Conservation (phyloP, 2,888 invertebrate genomes). For the Drosophila monieri region DNA sequence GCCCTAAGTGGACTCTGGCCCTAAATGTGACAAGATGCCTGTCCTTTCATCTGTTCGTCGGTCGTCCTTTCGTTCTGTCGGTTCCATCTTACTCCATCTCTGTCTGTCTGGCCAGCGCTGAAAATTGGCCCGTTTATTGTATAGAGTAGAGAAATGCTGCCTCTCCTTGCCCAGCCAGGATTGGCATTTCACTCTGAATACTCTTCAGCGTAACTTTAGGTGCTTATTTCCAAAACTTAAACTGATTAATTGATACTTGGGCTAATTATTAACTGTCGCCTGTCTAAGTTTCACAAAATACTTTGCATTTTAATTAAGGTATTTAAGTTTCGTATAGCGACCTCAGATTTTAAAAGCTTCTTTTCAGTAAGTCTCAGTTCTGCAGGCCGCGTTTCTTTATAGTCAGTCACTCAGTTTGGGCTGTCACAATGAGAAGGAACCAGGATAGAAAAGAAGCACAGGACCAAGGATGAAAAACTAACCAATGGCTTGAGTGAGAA, state of each 20-base stretch:
- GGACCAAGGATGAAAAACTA: not conserved
- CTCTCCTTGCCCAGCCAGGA: not conserved
- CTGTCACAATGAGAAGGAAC: constrained; percentile 6
- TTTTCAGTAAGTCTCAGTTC: constrained; percentile 20
- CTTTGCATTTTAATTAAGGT: not conserved
- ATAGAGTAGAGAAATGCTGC: constrained; percentile 9
- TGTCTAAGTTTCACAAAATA: not conserved
- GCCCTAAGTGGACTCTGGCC: constrained; percentile 41
- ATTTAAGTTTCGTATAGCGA: not conserved
- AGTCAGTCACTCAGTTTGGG: constrained; percentile 28
- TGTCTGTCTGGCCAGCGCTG: constrained; percentile 26
- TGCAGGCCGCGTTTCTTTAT: constrained; percentile 24
- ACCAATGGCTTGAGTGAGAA: not conserved
- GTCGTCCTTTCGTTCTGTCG: constrained; percentile 23
- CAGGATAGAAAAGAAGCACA: not conserved
- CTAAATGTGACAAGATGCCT: constrained; percentile 60
- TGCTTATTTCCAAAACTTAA: not conserved
- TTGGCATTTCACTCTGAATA: not conserved
- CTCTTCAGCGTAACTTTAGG: not conserved
- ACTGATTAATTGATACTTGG: not conserved
- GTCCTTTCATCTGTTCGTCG: constrained; percentile 31
- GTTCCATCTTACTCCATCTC: constrained; percentile 29
- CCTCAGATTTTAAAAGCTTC: not conserved
- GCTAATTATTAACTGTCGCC: not conserved
- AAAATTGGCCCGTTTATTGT: constrained; percentile 47